phyloP scores from a whole-genome alignment of 2,888 invertebrate genomes.

The Sinodicranocentrus sp. region DNA sequence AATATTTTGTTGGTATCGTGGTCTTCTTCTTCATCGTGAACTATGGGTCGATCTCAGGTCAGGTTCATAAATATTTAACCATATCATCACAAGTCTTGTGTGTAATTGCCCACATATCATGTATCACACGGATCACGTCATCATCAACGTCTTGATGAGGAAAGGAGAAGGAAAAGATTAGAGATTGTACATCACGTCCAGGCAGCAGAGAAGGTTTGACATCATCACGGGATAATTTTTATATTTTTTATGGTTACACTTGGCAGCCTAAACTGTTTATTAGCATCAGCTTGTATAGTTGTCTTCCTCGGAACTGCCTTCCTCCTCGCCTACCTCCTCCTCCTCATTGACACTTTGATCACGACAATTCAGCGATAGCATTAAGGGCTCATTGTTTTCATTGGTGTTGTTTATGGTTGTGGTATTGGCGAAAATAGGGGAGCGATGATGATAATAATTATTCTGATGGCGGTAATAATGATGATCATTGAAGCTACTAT shows the following conservation, averaged over 20 bases:
- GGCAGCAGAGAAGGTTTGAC: neutral
- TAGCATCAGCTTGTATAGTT: neutral
- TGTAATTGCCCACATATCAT: constrained; percentile 64
- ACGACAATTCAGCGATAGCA: constrained; percentile 29
- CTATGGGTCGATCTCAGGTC: constrained; percentile 58
- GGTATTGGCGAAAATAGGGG: constrained; percentile 36
- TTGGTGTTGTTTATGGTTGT: constrained; percentile 24
- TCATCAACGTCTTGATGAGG: constrained; percentile 40
- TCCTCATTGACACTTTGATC: constrained; percentile 60
- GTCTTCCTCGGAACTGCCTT: neutral
- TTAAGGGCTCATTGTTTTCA: constrained; percentile 4
- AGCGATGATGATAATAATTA: constrained; percentile 26
- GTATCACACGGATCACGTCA: constrained; percentile 59
- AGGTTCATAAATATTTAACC: constrained; percentile 55
- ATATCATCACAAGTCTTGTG: constrained; percentile 58
- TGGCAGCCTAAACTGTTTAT: neutral
- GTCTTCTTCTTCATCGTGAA: constrained; percentile 54
- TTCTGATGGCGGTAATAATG: constrained; percentile 21
- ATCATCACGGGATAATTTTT: neutral
- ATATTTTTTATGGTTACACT: constrained; percentile 8
- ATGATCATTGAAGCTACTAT: constrained; percentile 69
- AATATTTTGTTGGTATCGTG: constrained; percentile 5
- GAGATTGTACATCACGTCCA: constrained; percentile 23
- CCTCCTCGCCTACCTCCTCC: constrained; percentile 41
- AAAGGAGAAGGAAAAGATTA: constrained; percentile 4